Conservation (phyloP, 2,888 invertebrate genomes). For the Rhogogaster chlorosoma region DNA sequence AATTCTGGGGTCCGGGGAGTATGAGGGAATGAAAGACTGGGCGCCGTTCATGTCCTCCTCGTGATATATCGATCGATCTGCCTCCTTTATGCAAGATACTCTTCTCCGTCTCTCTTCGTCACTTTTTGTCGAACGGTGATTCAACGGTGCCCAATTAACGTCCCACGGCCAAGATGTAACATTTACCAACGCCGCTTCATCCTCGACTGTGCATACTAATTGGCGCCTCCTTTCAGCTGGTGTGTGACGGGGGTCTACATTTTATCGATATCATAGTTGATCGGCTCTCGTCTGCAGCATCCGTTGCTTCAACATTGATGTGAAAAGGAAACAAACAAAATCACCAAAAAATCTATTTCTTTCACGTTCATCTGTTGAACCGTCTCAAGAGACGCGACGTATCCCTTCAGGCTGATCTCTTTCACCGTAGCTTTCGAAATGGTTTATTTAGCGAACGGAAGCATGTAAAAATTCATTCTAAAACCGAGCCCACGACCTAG, state of each 20-base stretch:
- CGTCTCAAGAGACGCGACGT: background rate
- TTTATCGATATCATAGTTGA: background rate
- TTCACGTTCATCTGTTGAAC: background rate
- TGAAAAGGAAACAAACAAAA: background rate
- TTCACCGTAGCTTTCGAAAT: background rate
- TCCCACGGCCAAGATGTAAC: background rate
- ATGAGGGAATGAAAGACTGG: background rate
- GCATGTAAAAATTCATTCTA: background rate
- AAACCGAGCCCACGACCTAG: background rate
- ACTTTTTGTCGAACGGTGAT: conserved; percentile 16
- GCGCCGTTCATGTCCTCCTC: background rate
- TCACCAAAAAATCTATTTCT: background rate
- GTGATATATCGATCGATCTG: conserved; percentile 3
- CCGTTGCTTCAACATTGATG: background rate
- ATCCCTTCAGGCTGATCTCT: background rate
- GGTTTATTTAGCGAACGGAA: background rate
- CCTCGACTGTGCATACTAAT: conserved; percentile 17
- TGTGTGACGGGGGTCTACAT: background rate
- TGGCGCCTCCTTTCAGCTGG: background rate
- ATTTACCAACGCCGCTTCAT: conserved; percentile 1
- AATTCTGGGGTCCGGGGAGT: background rate
- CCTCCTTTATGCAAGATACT: background rate
- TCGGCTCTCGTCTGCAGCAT: background rate
- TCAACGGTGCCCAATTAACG: conserved; percentile 32
- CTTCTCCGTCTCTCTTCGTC: background rate